phyloP scores from a whole-genome alignment of 2,797 vertebrate genomes.

The Accipiter badius region DNA sequence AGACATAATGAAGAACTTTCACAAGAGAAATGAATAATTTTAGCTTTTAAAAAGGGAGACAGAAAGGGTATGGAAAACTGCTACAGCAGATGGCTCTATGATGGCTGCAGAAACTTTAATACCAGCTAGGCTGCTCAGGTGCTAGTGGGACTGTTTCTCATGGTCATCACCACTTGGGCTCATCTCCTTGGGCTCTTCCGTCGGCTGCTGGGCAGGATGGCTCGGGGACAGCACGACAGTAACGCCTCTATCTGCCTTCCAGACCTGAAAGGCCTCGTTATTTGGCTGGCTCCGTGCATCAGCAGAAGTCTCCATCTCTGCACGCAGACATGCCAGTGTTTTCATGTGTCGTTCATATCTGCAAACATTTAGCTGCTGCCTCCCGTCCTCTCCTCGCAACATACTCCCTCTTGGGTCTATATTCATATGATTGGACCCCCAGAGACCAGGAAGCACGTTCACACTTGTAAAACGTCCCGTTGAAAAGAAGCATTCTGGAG shows the following conservation, averaged over 20 bases:
- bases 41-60: not conserved
- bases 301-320: not conserved
- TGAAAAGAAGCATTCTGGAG: not conserved
- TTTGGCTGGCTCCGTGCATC: not conserved
- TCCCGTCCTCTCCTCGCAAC: not conserved
- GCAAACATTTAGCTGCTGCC: not conserved
- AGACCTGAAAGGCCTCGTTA: not conserved
- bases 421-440: not conserved
- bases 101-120: not conserved
- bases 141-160: not conserved
- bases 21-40: constrained; percentile 7
- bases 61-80: not conserved
- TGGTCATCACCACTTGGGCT: not conserved
- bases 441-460: not conserved
- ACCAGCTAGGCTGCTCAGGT: not conserved
- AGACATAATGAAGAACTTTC: not conserved
- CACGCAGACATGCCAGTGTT: not conserved
- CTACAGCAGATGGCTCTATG: not conserved
- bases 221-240: not conserved
- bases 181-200: not conserved
- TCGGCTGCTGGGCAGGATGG: not conserved
- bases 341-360: not conserved
- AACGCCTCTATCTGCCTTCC: not conserved
- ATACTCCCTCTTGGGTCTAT: not conserved
- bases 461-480: not conserved